Evolutionary conservation across 2,888 invertebrate species (phyloP), one percentile per base, ranked within the genome.

Genomic region (Phymatocera aterrima): DNA sequence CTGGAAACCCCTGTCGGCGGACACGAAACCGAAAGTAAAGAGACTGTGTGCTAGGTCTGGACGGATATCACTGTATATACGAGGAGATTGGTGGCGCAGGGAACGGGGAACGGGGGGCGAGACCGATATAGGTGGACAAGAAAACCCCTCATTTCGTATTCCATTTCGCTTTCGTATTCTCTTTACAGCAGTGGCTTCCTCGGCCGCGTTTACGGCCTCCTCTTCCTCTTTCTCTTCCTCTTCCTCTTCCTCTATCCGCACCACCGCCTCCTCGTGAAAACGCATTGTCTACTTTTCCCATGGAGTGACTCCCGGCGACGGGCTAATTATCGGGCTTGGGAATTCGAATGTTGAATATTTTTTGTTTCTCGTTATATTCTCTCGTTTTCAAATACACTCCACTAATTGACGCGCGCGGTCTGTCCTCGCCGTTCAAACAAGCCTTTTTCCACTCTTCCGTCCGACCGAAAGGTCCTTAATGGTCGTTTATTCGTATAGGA

Each of bases 101-200:
- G 78, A 81, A 64, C 8, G 68, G 40, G 18, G 54, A 18, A n/a
- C n/a, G 15, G 15, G 54, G 60, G 46, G 51, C 21, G 15, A 65
- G 21, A 34, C 31, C 72, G 60, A 57, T 51, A 48, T 10, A 72
- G 79, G 80, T 81, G 80, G 80, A 80, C 78, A 48, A 78, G 79
- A 81, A 78, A 80, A 80, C 83, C 86, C 86, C 86, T 89, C 89
- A 88, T 89, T 87, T 82, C 84, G 87, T 89, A 89, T 89, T 89
- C 89, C 85, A 88, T 89, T 89, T 89, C 86, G 85, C 86, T 88
- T 85, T 83, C 84, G 85, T 83, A 88, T 89, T 89, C 88, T 85
- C 88, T 89, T 88, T 89, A 83, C 81, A 80, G 80, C 79, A 48
- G 21, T 48, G 18, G 37, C 21, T n/a, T n/a, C 28, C 46, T 43